Evolutionary conservation across 2,888 invertebrate genomes (phyloP), one percentile per base, ranked within the genome.

Genomic region (Campoplex nolae): DNA sequence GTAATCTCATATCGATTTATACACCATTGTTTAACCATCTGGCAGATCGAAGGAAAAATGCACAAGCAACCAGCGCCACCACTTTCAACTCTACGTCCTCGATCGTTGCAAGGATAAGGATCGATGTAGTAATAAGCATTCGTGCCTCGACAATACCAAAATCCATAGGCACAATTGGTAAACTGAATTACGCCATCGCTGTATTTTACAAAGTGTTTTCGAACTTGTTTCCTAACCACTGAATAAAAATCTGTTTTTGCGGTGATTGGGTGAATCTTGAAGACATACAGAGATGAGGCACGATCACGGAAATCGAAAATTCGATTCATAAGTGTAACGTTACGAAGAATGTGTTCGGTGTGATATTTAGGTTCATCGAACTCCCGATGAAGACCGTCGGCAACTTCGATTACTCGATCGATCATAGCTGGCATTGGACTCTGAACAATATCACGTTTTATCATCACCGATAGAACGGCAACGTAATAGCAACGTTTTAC

Each of bases 161-260:
- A 94, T 8, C 92, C 94, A 68, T 94, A 94, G 42, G 94, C 94
- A 82, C 94, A 94, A 58, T 94, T 94, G 0, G 92, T 90, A 56
- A 94, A 93, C 13, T 94, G 94, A 18, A 94, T 67, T 3, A 94
- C 89, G 3, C 94, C 94, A 51, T 92, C 90, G 0, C 88, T 88
- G 28, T 91, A 76, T 7, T 84, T 89, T 42, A 90, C 89, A 16
- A 94, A 92, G 32, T 90, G 91, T 9, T 83, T 88, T 42, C 89
- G 90, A 74, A 94, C 18, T 28, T 93, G 89, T 35, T 89, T 92
- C 7, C 88, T 91, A 3, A 94, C 88, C 16, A 84, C 35, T 2
- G 71, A 4, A 28, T 88, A 90, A 67, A 90, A 90, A 77, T 91
- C 89, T 0, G 83, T 91, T 73, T 88, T 89, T 9, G 89, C 86